A percentile compares a stretch with the other conserved stretches of the same genome.
Conservation (phyloP, 2,888 invertebrate species). For the Listrodromus nycthemerus region DNA sequence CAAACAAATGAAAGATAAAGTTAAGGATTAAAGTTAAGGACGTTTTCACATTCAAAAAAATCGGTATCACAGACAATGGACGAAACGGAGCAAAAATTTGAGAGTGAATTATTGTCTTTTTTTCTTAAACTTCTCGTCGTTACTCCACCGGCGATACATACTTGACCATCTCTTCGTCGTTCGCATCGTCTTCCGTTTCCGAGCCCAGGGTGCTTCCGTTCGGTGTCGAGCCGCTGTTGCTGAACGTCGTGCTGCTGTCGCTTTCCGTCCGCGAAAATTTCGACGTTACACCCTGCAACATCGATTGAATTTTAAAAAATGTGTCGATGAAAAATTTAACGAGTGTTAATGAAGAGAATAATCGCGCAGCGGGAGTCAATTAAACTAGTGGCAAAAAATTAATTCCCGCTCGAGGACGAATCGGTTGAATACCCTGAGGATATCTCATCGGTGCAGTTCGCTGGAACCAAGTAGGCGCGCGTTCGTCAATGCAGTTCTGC, state of each 20-base stretch:
- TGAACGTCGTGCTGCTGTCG: conserved; percentile 85
- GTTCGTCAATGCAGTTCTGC: not conserved
- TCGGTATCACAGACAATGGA: no score
- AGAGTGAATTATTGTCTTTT: not conserved
- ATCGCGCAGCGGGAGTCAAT: no score
- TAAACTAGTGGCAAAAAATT: not conserved
- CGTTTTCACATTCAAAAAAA: no score
- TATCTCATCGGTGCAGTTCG: not conserved
- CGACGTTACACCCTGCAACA: conserved; percentile 74
- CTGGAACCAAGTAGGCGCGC: not conserved
- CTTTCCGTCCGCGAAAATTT: conserved; percentile 80
- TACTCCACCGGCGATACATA: conserved; percentile 65
- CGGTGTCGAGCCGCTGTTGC: conserved; percentile 83
- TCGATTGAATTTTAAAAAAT: not conserved
- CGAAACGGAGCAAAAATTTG: no score
- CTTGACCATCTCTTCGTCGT: conserved; percentile 82
- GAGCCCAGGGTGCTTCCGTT: conserved; percentile 83
- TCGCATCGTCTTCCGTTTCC: conserved; percentile 82
- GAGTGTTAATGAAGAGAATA: no score
- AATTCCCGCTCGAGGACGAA: no score
- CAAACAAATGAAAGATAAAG: no score
- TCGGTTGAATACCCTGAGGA: not conserved
- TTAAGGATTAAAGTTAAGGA: no score
- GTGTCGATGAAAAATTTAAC: not conserved
- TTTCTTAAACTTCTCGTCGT: not conserved